Evolutionary conservation across 2,888 invertebrate species (phyloP).

Genomic region (Cantharis flavilabris): DNA sequence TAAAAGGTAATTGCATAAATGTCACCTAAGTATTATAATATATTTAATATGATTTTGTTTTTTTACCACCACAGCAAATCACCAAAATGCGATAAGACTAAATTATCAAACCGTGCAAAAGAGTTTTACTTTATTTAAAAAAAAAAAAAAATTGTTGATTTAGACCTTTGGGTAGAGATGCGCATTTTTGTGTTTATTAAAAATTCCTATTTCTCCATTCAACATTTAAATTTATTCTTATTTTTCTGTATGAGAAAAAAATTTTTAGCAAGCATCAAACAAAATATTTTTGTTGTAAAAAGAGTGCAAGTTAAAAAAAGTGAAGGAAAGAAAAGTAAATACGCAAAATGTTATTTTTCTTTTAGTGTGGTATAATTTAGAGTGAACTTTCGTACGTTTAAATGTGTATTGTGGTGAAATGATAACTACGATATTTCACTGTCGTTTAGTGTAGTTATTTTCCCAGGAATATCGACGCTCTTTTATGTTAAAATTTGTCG

Average conservation of each 20-base stretch:
- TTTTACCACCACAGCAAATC: background rate
- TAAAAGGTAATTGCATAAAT: slow-evolving; percentile 12
- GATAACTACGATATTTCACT: slow-evolving; percentile 24
- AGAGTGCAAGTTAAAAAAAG: background rate
- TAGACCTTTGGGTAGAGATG: background rate
- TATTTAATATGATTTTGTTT: background rate
- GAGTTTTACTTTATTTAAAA: background rate
- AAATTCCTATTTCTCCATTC: background rate
- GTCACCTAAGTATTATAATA: background rate
- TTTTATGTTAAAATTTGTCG: slow-evolving; percentile 12
- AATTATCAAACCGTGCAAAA: background rate
- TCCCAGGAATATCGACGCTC: slow-evolving; percentile 5
- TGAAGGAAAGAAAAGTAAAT: background rate
- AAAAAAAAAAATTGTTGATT: background rate
- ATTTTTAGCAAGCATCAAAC: background rate
- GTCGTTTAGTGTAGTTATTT: slow-evolving; percentile 20
- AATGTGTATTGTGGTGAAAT: slow-evolving; percentile 17
- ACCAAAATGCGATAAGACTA: background rate
- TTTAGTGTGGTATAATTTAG: slow-evolving; percentile 17
- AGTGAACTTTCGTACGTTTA: slow-evolving; percentile 18
- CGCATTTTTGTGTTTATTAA: background rate
- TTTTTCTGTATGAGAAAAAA: background rate
- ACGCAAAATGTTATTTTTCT: slow-evolving; percentile 8
- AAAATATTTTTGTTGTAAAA: background rate
- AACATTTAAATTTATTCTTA: background rate